Evolutionary conservation across 2,797 vertebrate genomes (phyloP).

Genomic region (Morelia viridis): DNA sequence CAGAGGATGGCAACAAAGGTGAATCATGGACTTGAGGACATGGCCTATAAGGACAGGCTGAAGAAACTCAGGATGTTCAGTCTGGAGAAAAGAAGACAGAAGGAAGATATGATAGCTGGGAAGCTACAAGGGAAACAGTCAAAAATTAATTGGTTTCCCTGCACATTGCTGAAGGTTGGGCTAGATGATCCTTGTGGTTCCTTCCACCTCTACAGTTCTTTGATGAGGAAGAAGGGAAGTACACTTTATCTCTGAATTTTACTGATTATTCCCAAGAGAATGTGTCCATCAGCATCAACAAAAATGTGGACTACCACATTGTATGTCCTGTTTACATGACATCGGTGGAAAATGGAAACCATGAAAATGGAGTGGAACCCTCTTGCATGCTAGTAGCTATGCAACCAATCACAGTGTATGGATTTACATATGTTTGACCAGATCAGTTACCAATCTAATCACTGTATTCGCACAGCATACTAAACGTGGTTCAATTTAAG

Average conservation of each 20-base stretch:
- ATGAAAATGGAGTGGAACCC: not conserved
- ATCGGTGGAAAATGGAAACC: not conserved
- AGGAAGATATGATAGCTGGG: not conserved
- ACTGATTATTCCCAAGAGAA: not conserved
- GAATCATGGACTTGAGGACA: not conserved
- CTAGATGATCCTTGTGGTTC: not conserved
- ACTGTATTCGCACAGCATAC: not conserved
- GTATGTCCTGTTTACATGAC: not conserved
- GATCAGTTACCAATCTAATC: not conserved
- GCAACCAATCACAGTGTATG: not conserved
- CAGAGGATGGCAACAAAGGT: not conserved
- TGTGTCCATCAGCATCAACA: not conserved
- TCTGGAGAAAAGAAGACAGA: not conserved
- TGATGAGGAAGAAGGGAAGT: not conserved
- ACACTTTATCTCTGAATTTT: not conserved
- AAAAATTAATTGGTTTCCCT: not conserved
- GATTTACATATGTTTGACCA: not conserved
- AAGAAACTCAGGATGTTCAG: not conserved
- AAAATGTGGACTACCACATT: not conserved
- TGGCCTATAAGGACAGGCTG: not conserved
- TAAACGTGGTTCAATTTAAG: not conserved
- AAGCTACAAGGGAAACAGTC: not conserved
- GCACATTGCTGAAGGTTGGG: not conserved
- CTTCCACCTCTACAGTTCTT: not conserved
- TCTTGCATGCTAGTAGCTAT: not conserved